A percentile compares a stretch with the other conserved stretches of the same genome.
Conservation (phyloP, 2,888 invertebrate genomes). For the Alsophila aescularia region DNA sequence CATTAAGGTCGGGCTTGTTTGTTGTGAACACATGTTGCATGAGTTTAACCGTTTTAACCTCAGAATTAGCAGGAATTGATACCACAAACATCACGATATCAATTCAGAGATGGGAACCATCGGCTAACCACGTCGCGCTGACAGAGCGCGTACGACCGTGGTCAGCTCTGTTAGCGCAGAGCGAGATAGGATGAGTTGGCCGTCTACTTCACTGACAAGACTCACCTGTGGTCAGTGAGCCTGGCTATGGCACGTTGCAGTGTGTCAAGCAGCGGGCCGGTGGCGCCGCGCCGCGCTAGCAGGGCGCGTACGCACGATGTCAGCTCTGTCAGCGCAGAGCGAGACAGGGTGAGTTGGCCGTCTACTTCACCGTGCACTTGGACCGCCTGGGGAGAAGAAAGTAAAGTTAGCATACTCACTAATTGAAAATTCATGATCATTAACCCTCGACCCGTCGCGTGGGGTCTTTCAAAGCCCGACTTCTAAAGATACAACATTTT, state of each 20-base stretch:
- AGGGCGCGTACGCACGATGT: constrained; percentile 91
- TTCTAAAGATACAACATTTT: too few relatives aligned
- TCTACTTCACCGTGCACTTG: constrained; percentile 93
- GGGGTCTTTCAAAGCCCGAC: too few relatives aligned
- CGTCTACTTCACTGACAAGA: constrained; percentile 91
- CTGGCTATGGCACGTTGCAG: constrained; percentile 95
- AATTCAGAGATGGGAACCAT: too few relatives aligned
- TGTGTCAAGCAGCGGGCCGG: constrained; percentile 94
- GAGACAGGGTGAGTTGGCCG: constrained; percentile 89
- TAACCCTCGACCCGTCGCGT: too few relatives aligned
- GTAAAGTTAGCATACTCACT: too few relatives aligned
- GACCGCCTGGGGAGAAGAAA: constrained; percentile 84
- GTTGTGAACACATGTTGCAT: too few relatives aligned
- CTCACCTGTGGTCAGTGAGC: constrained; percentile 88
- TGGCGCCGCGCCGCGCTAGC: constrained; percentile 94
- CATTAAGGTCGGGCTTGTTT: too few relatives aligned
- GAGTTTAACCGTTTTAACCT: too few relatives aligned
- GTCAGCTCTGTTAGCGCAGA: constrained; percentile 93
- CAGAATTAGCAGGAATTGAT: too few relatives aligned
- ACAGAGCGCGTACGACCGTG: constrained; percentile 90
- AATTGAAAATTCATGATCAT: too few relatives aligned
- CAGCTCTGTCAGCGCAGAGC: constrained; percentile 93
- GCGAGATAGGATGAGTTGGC: constrained; percentile 89
- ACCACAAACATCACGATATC: too few relatives aligned
- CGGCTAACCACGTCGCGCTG: constrained; percentile 96